Evolutionary conservation across 2,888 invertebrate genomes (phyloP).

Genomic region (Pandemis corylana): DNA sequence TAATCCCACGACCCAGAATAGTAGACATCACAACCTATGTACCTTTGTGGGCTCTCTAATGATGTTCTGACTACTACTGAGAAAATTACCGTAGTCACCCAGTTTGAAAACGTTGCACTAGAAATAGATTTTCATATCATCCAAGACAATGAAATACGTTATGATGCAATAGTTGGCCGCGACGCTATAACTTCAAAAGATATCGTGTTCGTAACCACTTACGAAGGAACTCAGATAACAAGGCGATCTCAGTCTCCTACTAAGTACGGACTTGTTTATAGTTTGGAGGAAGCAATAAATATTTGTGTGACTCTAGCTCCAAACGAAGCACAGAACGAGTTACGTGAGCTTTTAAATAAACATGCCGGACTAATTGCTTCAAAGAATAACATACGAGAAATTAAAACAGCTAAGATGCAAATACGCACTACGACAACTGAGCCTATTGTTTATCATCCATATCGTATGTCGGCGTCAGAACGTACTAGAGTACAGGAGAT

Average conservation of each 20-base stretch:
- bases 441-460: conserved; percentile 44
- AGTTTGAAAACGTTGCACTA: conserved; percentile 39
- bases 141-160: conserved; percentile 14
- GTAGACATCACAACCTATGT: no score
- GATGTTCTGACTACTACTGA: background rate
- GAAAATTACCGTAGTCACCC: background rate
- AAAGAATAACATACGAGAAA: conserved; percentile 41
- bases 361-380: conserved; percentile 34
- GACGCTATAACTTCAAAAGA: background rate
- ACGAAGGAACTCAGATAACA: conserved; percentile 28
- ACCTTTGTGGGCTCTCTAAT: background rate
- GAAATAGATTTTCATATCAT: conserved; percentile 45
- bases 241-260: background rate
- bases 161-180: background rate
- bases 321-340: background rate
- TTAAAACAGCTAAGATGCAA: conserved; percentile 43
- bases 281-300: background rate
- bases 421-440: conserved; percentile 43
- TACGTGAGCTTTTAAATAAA: no score
- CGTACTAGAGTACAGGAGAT: conserved; percentile 44
- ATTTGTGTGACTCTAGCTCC: background rate
- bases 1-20: no score
- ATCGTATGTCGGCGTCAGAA: conserved; percentile 46
- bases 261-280: background rate
- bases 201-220: conserved; percentile 42